Conservation (phyloP, 2,888 invertebrate genomes). For the Tenthredo distinguenda region DNA sequence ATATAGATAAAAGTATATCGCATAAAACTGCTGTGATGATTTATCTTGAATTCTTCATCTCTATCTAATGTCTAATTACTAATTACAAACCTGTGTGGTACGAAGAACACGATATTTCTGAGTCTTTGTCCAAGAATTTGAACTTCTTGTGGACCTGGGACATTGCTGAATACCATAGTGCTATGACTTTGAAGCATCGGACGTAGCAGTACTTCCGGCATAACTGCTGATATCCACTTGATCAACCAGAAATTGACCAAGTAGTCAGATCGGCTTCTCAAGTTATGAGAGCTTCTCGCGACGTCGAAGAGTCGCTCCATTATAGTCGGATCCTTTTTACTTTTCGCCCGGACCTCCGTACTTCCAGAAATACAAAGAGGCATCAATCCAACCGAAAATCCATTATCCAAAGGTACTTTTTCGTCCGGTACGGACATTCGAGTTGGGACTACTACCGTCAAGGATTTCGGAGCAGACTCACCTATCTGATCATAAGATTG, state of each 20-base stretch:
- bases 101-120: conserved; percentile 79
- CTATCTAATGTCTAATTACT: background rate
- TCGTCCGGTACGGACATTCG: conserved; percentile 65
- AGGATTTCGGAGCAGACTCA: conserved; percentile 61
- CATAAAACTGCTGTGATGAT: background rate
- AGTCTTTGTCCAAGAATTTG: conserved; percentile 77
- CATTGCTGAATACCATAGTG: conserved; percentile 80
- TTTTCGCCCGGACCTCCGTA: conserved; percentile 18
- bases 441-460: conserved; percentile 72
- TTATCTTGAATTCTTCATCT: background rate
- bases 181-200: conserved; percentile 78
- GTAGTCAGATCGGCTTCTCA: conserved; percentile 78
- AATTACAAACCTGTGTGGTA: conserved; percentile 79
- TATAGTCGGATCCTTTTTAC: conserved; percentile 49
- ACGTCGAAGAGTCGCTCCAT: conserved; percentile 72
- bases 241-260: conserved; percentile 79
- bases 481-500: conserved; percentile 57
- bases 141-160: conserved; percentile 78
- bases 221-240: conserved; percentile 76
- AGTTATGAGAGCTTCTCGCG: conserved; percentile 69
- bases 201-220: conserved; percentile 77
- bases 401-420: conserved; percentile 75
- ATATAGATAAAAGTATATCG: background rate
- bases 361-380: conserved; percentile 76
- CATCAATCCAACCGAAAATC: conserved; percentile 79